These are phyloP conservation scores for Synanthedon formicaeformis DNA, from an alignment of 2,888 invertebrate genomes.

Conservation along the genomic window DNA sequence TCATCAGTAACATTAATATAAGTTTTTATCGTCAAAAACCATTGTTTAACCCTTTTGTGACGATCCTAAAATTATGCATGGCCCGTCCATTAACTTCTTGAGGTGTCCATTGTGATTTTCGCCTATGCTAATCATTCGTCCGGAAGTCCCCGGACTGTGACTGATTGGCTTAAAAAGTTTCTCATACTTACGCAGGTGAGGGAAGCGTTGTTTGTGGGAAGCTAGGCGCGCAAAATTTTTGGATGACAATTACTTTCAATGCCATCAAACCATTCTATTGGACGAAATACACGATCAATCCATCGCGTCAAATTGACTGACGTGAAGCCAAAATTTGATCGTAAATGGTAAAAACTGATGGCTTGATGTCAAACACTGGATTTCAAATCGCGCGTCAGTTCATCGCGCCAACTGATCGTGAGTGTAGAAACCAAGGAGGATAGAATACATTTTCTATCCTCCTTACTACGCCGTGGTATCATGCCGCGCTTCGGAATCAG, in stretches of 20 bases:
- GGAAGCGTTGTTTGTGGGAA: slow-evolving; percentile 33
- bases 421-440: no score
- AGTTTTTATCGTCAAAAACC: slow-evolving; percentile 39
- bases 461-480: no score
- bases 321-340: no score
- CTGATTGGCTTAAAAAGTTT: slow-evolving; percentile 48
- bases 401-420: no score
- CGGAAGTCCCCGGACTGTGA: slow-evolving; percentile 45
- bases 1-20: slow-evolving; percentile 57
- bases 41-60: slow-evolving; percentile 62
- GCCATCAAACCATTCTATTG: no score
- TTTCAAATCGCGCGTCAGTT: no score
- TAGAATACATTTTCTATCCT: no score
- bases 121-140: slow-evolving; percentile 50
- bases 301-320: no score
- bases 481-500: no score
- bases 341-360: no score
- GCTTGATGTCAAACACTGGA: no score
- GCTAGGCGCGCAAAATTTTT: slow-evolving; percentile 8
- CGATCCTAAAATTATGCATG: slow-evolving; percentile 44
- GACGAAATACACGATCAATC: no score
- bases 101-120: slow-evolving; percentile 53
- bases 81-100: slow-evolving; percentile 55
- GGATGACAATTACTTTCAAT: slow-evolving; percentile 1
- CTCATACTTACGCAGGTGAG: slow-evolving; percentile 30